Evolutionary conservation across 2,113 vertebrate species (phyloP), one percentile per base, ranked within the genome.

Genomic region (Datnioides undecimradiatus): DNA sequence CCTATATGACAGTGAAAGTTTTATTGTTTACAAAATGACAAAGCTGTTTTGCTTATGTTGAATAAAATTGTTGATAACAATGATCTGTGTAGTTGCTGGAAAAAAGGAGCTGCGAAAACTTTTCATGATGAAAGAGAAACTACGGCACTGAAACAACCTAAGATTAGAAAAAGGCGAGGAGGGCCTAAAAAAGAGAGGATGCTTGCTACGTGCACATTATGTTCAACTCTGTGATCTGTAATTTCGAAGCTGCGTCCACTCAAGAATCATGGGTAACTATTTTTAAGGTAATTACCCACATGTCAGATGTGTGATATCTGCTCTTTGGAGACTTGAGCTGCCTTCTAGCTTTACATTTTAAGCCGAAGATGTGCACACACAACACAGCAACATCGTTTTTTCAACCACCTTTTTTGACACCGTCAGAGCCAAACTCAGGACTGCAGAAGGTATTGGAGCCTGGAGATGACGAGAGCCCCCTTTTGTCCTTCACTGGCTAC

Each of bases 401-500:
- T n/a, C n/a, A n/a, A n/a, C 34, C 29, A 13, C n/a, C 48, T 46
- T n/a, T 62, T 72, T 43, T 72, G 64, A 43, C 66, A 73, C 4
- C 57, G 29, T 45, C n/a, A 51, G 51, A 40, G 34, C 29, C 48
- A 43, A 79, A 76, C 68, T 12, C 41, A 78, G 77, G 29, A 40
- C 58, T 57, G 52, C 33, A 70, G 75, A 79, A 73, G 49, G 82
- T 49, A 83, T 46, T 6, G 25, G 51, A 86, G 79, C 54, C 81
- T 73, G 43, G 31, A 76, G 41, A 73, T 23, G 77, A 75, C 16
- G 5, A 45, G 40, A 45, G 40, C 10, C 5, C 21, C 51, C 65
- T 80, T 86, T 88, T 91, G 79, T 93, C 62, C 63, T 46, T 69
- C 19, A 10, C 79, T 84, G 83, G 82, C 84, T 68, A 46, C 73